Evolutionary conservation across 2,888 invertebrate genomes (phyloP).

Genomic region (Xestoiulus laeticollis): DNA sequence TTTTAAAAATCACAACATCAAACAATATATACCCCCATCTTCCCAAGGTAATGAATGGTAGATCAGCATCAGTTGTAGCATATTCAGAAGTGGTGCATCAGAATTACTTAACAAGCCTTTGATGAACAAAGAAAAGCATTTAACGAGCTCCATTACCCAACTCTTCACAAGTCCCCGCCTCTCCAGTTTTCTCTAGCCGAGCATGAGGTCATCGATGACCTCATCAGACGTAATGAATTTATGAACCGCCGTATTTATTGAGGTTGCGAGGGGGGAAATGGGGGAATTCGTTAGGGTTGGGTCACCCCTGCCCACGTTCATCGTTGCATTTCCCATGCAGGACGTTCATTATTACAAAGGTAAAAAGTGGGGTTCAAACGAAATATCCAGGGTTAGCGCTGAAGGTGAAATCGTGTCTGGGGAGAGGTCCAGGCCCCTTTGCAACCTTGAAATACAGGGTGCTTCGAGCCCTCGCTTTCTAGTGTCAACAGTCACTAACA

Average conservation of each 20-base stretch:
- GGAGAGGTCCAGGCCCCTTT: slow-evolving; percentile 16
- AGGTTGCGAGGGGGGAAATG: neutral
- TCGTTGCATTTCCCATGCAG: slow-evolving; percentile 28
- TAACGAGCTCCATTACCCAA: slow-evolving; percentile 19
- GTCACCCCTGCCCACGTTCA: neutral
- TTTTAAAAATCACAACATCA: too few relatives aligned
- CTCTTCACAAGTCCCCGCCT: neutral
- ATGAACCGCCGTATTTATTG: slow-evolving; percentile 1
- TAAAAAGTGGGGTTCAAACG: neutral
- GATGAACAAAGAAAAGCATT: neutral
- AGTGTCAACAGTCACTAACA: slow-evolving; percentile 17
- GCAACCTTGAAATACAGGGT: slow-evolving; percentile 40
- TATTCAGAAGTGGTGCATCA: neutral
- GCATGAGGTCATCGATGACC: slow-evolving; percentile 31
- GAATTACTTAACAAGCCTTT: neutral
- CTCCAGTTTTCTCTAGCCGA: neutral
- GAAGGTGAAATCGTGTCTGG: slow-evolving; percentile 38
- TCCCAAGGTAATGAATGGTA: neutral
- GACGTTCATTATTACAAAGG: neutral
- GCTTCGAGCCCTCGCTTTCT: neutral
- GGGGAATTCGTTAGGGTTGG: neutral
- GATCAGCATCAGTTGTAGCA: neutral
- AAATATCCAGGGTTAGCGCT: neutral
- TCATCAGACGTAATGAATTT: slow-evolving; percentile 27
- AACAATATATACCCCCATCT: too few relatives aligned